Evolutionary conservation across 2,113 vertebrate species (phyloP).

Genomic region (Phalacrocorax aristotelis): DNA sequence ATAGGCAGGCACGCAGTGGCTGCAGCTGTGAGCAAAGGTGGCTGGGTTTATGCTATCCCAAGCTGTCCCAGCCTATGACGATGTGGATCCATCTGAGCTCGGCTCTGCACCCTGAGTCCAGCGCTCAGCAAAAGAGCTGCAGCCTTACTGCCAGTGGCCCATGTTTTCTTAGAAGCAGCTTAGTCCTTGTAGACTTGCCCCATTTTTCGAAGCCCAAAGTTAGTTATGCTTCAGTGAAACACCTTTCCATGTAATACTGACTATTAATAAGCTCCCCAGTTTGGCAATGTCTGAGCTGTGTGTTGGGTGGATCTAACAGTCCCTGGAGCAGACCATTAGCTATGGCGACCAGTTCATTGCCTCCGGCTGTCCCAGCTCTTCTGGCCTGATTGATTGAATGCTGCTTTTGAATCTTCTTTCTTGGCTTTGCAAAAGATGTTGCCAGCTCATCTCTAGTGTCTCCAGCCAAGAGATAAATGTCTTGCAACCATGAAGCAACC

Average conservation of each 20-base stretch:
- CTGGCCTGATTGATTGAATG: background rate
- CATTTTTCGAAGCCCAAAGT: background rate
- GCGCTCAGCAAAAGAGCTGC: rapidly evolving
- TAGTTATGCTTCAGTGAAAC: background rate
- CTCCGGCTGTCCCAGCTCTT: background rate
- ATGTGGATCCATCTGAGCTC: background rate
- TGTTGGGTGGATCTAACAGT: background rate
- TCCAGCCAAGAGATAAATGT: background rate
- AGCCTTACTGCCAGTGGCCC: too few species aligned
- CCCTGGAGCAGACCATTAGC: background rate
- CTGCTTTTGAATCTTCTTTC: background rate
- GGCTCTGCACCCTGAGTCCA: background rate
- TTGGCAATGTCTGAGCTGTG: background rate
- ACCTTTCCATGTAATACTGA: background rate
- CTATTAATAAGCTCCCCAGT: background rate
- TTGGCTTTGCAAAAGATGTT: background rate
- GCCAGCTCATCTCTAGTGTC: background rate
- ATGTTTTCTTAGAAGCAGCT: background rate
- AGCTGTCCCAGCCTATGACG: rapidly evolving
- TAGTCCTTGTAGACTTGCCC: background rate
- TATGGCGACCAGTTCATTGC: background rate
- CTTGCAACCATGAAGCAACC: background rate
- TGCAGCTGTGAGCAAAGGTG: background rate
- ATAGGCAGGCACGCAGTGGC: background rate
- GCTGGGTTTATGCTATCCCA: background rate